Conservation (phyloP, 2,888 invertebrate species). For the Lobophora halterata region DNA sequence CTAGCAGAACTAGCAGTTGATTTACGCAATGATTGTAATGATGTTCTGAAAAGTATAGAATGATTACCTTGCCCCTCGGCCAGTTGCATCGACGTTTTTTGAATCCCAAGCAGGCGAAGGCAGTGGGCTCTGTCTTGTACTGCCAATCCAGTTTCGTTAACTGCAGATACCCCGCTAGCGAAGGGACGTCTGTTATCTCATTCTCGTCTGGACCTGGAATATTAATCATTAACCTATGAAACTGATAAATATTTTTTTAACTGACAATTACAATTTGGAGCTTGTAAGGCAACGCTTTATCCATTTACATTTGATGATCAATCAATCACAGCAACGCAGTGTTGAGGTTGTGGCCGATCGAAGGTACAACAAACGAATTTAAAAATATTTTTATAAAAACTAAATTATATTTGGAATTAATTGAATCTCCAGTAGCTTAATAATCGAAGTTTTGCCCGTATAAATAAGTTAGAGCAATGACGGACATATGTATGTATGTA, state of each 20-base stretch:
- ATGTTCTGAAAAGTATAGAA: not conserved
- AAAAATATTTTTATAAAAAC: no score
- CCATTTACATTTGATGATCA: no score
- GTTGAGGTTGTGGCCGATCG: no score
- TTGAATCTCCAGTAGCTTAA: no score
- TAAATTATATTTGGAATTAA: no score
- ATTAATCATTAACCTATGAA: not conserved
- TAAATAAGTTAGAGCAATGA: no score
- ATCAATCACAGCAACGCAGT: no score
- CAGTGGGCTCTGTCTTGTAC: constrained; percentile 92
- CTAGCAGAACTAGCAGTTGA: no score
- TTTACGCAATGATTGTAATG: not conserved
- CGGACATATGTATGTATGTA: no score
- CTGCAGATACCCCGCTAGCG: constrained; percentile 92
- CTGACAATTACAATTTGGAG: not conserved
- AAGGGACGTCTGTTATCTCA: constrained; percentile 93
- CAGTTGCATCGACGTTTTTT: constrained; percentile 91
- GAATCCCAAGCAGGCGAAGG: constrained; percentile 90
- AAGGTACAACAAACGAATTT: no score
- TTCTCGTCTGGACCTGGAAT: constrained; percentile 90
- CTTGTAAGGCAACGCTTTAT: no score
- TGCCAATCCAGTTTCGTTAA: constrained; percentile 93
- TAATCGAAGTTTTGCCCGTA: no score
- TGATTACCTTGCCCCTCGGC: constrained; percentile 88
- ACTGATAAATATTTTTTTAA: not conserved